Percentiles rank a stretch among this genome's conserved stretches.
Conservation (phyloP, 2,888 invertebrate genomes). For the Pristionchus entomophagus region DNA sequence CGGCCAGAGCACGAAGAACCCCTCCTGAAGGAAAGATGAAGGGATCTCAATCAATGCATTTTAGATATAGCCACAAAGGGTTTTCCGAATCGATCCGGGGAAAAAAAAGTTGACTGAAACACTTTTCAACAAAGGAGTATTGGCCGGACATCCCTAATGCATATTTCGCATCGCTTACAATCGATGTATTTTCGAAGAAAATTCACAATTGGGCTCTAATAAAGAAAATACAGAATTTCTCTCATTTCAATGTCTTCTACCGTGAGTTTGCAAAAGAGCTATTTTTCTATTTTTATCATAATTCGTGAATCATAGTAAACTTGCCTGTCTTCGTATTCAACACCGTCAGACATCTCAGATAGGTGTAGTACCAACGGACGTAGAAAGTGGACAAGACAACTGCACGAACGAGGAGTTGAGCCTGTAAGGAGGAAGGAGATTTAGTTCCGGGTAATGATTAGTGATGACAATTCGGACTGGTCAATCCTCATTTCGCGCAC, state of each 20-base stretch:
- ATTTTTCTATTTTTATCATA: too few species aligned
- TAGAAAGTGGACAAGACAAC: neutral
- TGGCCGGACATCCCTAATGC: too few species aligned
- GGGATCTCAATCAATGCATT: neutral
- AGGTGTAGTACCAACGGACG: conserved; percentile 22
- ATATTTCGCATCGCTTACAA: too few species aligned
- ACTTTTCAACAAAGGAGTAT: too few species aligned
- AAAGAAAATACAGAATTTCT: too few species aligned
- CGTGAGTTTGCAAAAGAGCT: too few species aligned
- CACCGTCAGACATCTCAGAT: neutral
- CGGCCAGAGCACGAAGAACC: neutral
- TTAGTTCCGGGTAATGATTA: too few species aligned
- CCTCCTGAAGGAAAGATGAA: neutral
- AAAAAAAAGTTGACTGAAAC: neutral
- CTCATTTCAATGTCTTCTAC: too few species aligned
- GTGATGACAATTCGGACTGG: too few species aligned
- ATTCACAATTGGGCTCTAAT: too few species aligned
- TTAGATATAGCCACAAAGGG: neutral
- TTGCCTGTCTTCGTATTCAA: neutral
- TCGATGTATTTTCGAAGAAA: too few species aligned
- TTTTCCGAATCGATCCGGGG: neutral
- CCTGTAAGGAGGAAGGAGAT: too few species aligned
- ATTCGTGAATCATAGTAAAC: neutral
- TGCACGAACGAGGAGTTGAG: neutral
- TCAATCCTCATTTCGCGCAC: neutral